Evolutionary conservation across 2,888 invertebrate genomes (phyloP).

Genomic region (Punctoribates punctum): DNA sequence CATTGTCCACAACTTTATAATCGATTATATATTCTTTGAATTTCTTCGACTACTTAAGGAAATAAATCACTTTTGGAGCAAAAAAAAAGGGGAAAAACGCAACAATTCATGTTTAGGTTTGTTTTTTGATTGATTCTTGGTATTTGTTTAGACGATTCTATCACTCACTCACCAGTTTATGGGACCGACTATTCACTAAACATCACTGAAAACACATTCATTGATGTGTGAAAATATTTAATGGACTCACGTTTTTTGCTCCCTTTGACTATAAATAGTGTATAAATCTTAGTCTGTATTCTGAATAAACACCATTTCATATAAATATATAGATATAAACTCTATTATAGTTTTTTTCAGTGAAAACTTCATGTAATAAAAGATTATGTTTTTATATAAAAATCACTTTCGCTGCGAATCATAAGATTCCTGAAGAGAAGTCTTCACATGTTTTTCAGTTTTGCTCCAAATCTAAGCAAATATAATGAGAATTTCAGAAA

Average conservation of each 20-base stretch:
- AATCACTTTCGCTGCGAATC: too few relatives aligned
- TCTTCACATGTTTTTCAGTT: too few relatives aligned
- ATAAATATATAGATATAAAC: too few relatives aligned
- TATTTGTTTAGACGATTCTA: constrained; percentile 1
- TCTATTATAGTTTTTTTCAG: not conserved
- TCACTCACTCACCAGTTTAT: not conserved
- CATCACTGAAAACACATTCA: not conserved
- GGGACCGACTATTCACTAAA: not conserved
- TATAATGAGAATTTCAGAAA: too few relatives aligned
- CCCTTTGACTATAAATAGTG: constrained; percentile 6
- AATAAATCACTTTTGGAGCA: not conserved
- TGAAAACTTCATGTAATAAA: not conserved
- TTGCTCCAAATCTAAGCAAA: too few relatives aligned
- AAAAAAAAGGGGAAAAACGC: not conserved
- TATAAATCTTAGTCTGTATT: constrained; percentile 8
- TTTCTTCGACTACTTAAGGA: not conserved
- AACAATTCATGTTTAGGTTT: not conserved
- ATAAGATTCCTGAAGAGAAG: too few relatives aligned
- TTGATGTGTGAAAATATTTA: constrained; percentile 31
- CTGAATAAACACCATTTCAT: not conserved
- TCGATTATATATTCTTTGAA: not conserved
- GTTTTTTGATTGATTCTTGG: not conserved
- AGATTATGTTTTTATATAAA: too few relatives aligned
- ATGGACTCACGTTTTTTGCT: constrained; percentile 32
- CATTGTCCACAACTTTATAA: too few relatives aligned